Evolutionary conservation across 2,888 invertebrate genomes (phyloP), one percentile per base, ranked within the genome.

Genomic region (Acanthosepion lycidas): DNA sequence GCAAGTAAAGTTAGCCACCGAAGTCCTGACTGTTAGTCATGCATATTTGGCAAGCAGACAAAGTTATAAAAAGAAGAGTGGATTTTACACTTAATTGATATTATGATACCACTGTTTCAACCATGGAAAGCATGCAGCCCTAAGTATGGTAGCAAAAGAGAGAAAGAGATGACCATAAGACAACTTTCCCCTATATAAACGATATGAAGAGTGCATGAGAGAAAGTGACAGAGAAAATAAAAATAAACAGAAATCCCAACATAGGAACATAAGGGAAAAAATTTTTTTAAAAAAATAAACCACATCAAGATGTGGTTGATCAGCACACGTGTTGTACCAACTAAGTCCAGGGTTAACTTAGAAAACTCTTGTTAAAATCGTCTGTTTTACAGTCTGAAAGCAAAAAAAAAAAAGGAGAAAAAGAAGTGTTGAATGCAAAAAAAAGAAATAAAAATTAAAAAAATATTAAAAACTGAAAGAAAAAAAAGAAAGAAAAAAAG

Each of bases 311-410:
- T 78, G 78, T 33, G 78, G 78, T 78, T 78, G 78, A 78, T 78
- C 78, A 78, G n/a, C 78, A 78, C n/a, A 78, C 78, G n/a, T 78
- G 78, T 78, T 78, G 78, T 78, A 78, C 78, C 78, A 33, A 78
- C n/a, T 33, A 78, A 78, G 78, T 78, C 78, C 78, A 78, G 6
- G 93, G 51, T 93, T 93, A 93, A 93, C 93, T 93, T 93, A 28
- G 12, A 33, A 49, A 53, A 49, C 26, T 26, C 48, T 92, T 92
- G 92, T 92, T 92, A 33, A 26, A 26, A 42, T 42, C 26, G 51
- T 93, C 49, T n/a, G 51, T 93, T n/a, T 53, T 53, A 93, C 26
- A 26, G 49, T 23, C 93, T 93, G 93, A 93, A 93, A 93, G 28
- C 93, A 93, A 93, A 53, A 48, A 51, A 93, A 28, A 93, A 93